Evolutionary conservation across 1,140 invertebrate species (phyloP), one percentile per base, ranked within the genome.

Genomic region (Zeugodacus cucurbitae): DNA sequence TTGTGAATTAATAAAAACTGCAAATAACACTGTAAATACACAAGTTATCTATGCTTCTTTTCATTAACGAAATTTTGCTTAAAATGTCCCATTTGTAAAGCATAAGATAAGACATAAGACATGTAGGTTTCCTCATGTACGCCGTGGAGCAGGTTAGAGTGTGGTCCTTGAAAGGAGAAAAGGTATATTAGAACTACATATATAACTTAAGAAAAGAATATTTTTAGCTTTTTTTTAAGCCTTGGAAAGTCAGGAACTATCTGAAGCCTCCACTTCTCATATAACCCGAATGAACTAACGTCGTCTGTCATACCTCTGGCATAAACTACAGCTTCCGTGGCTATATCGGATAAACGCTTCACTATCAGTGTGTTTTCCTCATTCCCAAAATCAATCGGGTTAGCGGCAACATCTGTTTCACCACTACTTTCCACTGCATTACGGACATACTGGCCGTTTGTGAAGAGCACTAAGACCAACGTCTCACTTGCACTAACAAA

Each of bases 101-200:
- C 90, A 88, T 90, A 89, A 17, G 91, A 74, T 0, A 92, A 14
- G 8, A 90, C 89, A 29, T 91, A 91, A 0, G 91, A 89, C 87
- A 92, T 67, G 8, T 91, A 92, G 34, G 90, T 92, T 34, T 91
- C 91, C 5, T 91, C 90, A 57, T 87, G 91, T 0, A 92, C 87
- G 0, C 91, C 90, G 44, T 89, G 89, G 48, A 92, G 91, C 3
- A 92, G 70, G 10, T 89, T 62, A 6, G 91, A 90, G 10, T 89
- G 90, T 20, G 91, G 91, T 7, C 91, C 91, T 90, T 64, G 3
- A 44, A 58, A n/a, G 20, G n/a, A 0, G 88, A 74, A n/a, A 29
- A 41, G 37, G 20, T n/a, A 29, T 41, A 59, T 44, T 37, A 4
- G 11, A 70, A 34, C 5, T 57, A 1, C 8, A 59, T 54, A 20